These are phyloP conservation scores for Rhynchomys soricoides DNA, from an alignment of 2,113 vertebrate genomes.

Conservation along the genomic window DNA sequence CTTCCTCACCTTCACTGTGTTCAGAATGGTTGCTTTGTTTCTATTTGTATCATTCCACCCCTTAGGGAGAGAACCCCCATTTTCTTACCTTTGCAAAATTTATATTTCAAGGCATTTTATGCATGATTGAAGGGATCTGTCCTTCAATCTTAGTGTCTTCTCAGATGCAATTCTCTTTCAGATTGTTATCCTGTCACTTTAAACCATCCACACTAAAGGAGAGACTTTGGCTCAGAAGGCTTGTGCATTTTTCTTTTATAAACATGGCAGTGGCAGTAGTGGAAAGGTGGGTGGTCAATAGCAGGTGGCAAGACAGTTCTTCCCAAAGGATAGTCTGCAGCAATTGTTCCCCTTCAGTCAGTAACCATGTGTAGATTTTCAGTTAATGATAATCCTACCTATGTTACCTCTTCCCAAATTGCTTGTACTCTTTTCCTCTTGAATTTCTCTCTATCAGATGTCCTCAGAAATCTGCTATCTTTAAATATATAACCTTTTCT, in stretches of 20 bases:
- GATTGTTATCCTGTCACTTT: background rate
- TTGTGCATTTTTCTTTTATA: background rate
- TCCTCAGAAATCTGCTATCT: background rate
- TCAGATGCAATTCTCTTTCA: background rate
- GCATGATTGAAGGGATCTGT: background rate
- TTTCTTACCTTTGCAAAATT: background rate
- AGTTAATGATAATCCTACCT: background rate
- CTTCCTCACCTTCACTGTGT: background rate
- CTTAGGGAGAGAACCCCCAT: background rate
- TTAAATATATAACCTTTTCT: background rate
- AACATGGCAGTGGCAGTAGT: background rate
- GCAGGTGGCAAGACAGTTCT: background rate
- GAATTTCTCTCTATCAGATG: background rate
- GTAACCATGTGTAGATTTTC: background rate
- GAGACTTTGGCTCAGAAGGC: background rate
- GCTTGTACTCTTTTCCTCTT: background rate
- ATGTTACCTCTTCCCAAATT: background rate
- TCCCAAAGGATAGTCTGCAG: background rate
- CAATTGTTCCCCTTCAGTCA: background rate
- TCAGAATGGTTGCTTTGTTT: background rate
- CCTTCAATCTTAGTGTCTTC: background rate
- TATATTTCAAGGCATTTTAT: background rate
- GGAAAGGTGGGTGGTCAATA: background rate
- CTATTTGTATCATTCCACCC: background rate
- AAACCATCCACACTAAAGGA: background rate